Conservation (phyloP, 1,140 invertebrate genomes). For the Dinothrombium tinctorium region DNA sequence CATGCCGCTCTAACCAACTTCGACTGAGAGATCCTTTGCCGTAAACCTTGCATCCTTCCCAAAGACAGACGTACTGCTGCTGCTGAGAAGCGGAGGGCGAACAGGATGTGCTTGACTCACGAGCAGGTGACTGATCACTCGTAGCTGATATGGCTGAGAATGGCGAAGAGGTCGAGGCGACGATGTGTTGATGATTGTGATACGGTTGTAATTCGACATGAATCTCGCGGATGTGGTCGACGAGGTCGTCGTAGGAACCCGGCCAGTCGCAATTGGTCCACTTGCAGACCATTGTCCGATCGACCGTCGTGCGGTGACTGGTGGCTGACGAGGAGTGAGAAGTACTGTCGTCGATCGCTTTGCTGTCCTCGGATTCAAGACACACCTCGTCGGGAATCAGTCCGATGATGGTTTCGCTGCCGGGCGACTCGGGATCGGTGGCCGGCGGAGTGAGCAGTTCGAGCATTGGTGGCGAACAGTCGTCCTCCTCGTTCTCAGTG, state of each 20-base stretch:
- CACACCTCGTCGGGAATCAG: no score
- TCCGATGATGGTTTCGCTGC: no score
- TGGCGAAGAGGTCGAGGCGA: constrained; percentile 14
- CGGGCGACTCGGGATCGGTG: no score
- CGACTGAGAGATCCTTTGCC: constrained; percentile 65
- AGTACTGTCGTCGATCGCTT: no score
- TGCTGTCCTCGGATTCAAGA: no score
- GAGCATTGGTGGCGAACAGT: no score
- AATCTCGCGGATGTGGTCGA: constrained; percentile 9
- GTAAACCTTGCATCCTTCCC: constrained; percentile 83
- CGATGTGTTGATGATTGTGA: neutral
- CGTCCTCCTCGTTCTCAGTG: no score
- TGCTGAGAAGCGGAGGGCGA: neutral
- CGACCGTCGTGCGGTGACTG: no score
- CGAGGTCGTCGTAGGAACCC: constrained; percentile 7
- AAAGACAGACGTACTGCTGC: constrained; percentile 40
- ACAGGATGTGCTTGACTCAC: neutral
- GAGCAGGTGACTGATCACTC: neutral
- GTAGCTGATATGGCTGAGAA: neutral
- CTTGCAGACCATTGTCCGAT: constrained; percentile 5
- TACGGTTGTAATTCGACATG: constrained; percentile 10
- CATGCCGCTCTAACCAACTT: constrained; percentile 76
- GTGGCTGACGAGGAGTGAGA: no score
- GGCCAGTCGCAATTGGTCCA: constrained; percentile 12
- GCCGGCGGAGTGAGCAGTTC: no score